A percentile compares a stretch with the other conserved stretches of the same genome.
phyloP scores from a whole-genome alignment of 2,113 vertebrate genomes.

The Corythoichthys haematopterus region DNA sequence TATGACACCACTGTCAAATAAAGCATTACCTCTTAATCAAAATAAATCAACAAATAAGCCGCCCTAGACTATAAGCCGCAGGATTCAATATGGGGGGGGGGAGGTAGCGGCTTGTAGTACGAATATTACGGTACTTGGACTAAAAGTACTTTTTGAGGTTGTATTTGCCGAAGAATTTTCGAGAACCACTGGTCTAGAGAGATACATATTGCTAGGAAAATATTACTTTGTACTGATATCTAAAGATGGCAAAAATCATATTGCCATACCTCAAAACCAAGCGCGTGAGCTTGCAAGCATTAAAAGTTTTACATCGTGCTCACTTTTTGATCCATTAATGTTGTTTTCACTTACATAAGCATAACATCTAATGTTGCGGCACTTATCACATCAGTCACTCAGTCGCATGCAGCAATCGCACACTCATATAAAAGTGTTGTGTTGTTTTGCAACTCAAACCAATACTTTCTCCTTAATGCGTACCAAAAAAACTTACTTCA shows the following conservation, averaged over 20 bases:
- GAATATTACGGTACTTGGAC: no score
- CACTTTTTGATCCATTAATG: slow-evolving; percentile 26
- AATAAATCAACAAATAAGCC: no score
- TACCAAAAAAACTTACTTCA: slow-evolving; percentile 62
- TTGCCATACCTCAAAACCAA: no score
- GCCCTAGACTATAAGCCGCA: no score
- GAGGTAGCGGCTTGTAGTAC: no score
- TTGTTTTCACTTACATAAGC: slow-evolving; percentile 27
- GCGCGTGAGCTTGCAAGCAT: neutral
- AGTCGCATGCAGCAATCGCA: slow-evolving; percentile 28
- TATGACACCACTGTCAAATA: no score
- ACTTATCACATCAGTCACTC: slow-evolving; percentile 26
- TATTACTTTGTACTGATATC: neutral
- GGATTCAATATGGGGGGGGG: no score
- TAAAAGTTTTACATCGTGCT: neutral
- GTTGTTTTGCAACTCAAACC: slow-evolving; percentile 64
- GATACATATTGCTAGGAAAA: neutral
- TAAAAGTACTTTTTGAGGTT: no score
- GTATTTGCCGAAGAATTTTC: no score
- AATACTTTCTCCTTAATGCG: slow-evolving; percentile 63
- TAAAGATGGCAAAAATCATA: neutral
- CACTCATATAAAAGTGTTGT: slow-evolving; percentile 46
- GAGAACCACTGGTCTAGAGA: no score
- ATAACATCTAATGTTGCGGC: slow-evolving; percentile 13
- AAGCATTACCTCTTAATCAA: no score